phyloP scores from a whole-genome alignment of 2,888 invertebrate genomes.

The Dryococelus australis region DNA sequence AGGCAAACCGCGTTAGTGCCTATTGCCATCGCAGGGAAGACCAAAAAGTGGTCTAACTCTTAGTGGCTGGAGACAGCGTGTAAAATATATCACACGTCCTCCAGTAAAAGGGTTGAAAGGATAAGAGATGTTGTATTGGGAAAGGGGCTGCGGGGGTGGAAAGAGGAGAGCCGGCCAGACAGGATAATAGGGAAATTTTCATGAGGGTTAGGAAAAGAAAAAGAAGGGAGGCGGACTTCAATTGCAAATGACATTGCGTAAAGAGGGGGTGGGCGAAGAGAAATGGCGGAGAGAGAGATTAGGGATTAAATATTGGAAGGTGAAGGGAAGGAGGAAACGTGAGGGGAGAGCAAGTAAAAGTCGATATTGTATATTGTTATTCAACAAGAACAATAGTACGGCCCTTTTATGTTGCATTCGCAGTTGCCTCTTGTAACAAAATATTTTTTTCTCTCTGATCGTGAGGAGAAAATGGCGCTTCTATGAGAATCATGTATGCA shows the following conservation, averaged over 20 bases:
- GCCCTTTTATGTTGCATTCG: conserved; percentile 8
- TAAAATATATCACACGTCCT: conserved; percentile 41
- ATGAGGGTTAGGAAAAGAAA: conserved; percentile 36
- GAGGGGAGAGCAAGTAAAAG: conserved; percentile 28
- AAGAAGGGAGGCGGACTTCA: conserved; percentile 39
- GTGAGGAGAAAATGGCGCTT: not conserved
- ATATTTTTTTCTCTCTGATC: not conserved
- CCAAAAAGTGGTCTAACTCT: conserved; percentile 30
- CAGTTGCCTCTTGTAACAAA: conserved; percentile 20
- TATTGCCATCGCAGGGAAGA: conserved; percentile 13
- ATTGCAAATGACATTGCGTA: conserved; percentile 43
- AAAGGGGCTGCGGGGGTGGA: conserved; percentile 25
- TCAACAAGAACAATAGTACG: conserved; percentile 26
- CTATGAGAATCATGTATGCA: not conserved
- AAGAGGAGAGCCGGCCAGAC: conserved; percentile 31
- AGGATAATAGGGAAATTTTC: conserved; percentile 44
- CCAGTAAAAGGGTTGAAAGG: conserved; percentile 44
- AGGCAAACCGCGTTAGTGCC: conserved; percentile 9
- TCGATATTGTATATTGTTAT: conserved; percentile 30
- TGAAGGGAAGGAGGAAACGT: conserved; percentile 34
- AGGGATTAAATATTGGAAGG: conserved; percentile 42
- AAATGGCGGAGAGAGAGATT: conserved; percentile 38
- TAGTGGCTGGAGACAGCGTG: conserved; percentile 39
- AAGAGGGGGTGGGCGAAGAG: conserved; percentile 34
- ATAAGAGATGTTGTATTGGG: conserved; percentile 45